Percentiles rank a stretch among this genome's conserved stretches.
Evolutionary conservation across 2,888 invertebrate genomes (phyloP).

Genomic region (Alitta virens): DNA sequence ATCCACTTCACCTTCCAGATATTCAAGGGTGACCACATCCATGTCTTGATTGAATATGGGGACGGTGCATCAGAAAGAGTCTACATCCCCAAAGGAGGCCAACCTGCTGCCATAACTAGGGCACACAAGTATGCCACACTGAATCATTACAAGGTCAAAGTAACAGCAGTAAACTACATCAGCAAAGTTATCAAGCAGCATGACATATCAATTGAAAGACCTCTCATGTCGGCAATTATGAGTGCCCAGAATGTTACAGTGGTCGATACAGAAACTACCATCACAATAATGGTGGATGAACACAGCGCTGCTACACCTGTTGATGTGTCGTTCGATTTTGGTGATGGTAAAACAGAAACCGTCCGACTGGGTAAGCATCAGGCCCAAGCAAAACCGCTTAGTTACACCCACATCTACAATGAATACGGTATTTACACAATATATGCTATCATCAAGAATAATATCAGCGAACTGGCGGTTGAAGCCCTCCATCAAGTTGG

Average conservation of each 20-base stretch:
- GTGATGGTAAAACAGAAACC: slow-evolving; percentile 34
- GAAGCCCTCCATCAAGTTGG: slow-evolving; percentile 19
- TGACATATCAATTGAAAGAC: slow-evolving; percentile 48
- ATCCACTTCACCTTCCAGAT: slow-evolving; percentile 37
- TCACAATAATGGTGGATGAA: slow-evolving; percentile 41
- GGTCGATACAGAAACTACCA: slow-evolving; percentile 32
- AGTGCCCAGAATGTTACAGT: slow-evolving; percentile 34
- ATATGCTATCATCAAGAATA: slow-evolving; percentile 41
- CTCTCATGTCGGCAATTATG: slow-evolving; percentile 32
- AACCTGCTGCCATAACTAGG: background rate
- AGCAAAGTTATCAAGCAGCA: slow-evolving; percentile 29
- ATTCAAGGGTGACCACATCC: slow-evolving; percentile 36
- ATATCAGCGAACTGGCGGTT: slow-evolving; percentile 34
- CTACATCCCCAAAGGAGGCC: slow-evolving; percentile 29
- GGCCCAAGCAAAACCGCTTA: slow-evolving; percentile 19
- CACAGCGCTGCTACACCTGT: slow-evolving; percentile 29
- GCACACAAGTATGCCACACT: slow-evolving; percentile 32
- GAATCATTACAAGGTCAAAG: slow-evolving; percentile 39
- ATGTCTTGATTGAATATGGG: slow-evolving; percentile 40
- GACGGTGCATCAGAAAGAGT: slow-evolving; percentile 30
- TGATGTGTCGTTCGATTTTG: slow-evolving; percentile 38
- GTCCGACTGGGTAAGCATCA: slow-evolving; percentile 24
- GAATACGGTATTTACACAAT: slow-evolving; percentile 50
- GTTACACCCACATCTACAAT: slow-evolving; percentile 36
- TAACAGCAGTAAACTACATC: slow-evolving; percentile 42